Percentiles rank a stretch among this genome's conserved stretches.
Evolutionary conservation across 2,888 invertebrate species (phyloP).

Genomic region (Scelioninae gen. 1): DNA sequence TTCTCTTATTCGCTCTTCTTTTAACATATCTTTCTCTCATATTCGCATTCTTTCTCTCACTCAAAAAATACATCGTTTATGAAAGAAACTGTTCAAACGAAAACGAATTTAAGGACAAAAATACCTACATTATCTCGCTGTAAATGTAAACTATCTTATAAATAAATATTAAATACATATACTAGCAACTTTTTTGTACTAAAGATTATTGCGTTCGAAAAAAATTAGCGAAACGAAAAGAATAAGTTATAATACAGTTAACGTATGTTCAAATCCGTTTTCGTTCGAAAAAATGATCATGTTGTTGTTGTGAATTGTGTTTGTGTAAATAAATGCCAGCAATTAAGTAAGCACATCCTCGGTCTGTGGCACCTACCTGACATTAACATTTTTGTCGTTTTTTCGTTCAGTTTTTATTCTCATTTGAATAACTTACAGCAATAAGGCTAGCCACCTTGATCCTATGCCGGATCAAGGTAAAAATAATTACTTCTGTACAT

Average conservation of each 20-base stretch:
- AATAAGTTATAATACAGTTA: constrained; percentile 16
- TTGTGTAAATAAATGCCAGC: constrained; percentile 66
- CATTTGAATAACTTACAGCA: constrained; percentile 71
- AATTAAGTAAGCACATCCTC: constrained; percentile 70
- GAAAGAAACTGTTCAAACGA: constrained; percentile 57
- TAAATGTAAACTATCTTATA: constrained; percentile 33
- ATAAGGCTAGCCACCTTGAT: constrained; percentile 71
- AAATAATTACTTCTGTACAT: constrained; percentile 75
- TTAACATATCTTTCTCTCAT: neutral
- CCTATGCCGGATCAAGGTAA: constrained; percentile 56
- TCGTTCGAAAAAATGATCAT: constrained; percentile 60
- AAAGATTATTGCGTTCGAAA: constrained; percentile 57
- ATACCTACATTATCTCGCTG: constrained; percentile 30
- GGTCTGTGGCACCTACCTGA: constrained; percentile 68
- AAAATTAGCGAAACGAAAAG: constrained; percentile 32
- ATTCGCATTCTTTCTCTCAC: constrained; percentile 19
- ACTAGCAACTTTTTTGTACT: constrained; percentile 43
- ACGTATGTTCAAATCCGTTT: constrained; percentile 62
- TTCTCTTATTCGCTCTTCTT: constrained; percentile 10
- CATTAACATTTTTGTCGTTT: constrained; percentile 54
- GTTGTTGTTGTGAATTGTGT: constrained; percentile 16
- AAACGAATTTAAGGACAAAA: constrained; percentile 60
- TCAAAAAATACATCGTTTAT: constrained; percentile 55
- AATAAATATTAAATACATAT: constrained; percentile 57
- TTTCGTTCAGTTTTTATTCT: constrained; percentile 33